A percentile compares a stretch with the other conserved stretches of the same genome.
Conservation (phyloP, 2,797 vertebrate species). For the Anabas testudineus region DNA sequence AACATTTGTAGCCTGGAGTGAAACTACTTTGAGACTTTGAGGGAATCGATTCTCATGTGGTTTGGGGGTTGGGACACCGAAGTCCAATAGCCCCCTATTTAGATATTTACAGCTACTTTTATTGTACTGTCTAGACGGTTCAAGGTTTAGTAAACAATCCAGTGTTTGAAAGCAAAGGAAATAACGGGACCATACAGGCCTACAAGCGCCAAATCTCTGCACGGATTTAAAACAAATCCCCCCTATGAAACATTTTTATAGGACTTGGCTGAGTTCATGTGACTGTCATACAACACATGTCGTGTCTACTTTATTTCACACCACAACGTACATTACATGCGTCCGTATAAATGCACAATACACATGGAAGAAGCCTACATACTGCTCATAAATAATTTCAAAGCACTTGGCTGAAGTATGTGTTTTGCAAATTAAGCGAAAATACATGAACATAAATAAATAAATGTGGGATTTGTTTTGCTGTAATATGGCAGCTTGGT, state of each 20-base stretch:
- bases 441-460: slow-evolving; percentile 64
- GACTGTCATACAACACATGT: slow-evolving; percentile 56
- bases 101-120: slow-evolving; percentile 97
- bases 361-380: slow-evolving; percentile 54
- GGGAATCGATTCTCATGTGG: slow-evolving; percentile 83
- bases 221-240: neutral
- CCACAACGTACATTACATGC: slow-evolving; percentile 83
- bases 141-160: slow-evolving; percentile 99
- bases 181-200: slow-evolving; percentile 68
- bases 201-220: slow-evolving; percentile 42
- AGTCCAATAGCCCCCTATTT: slow-evolving; percentile 99
- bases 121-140: slow-evolving; percentile 99
- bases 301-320: slow-evolving; percentile 79
- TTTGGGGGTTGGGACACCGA: slow-evolving; percentile 87
- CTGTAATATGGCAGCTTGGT: slow-evolving; percentile 38
- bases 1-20: slow-evolving; percentile 55
- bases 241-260: neutral
- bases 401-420: slow-evolving; percentile 50
- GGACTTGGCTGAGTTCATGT: slow-evolving; percentile 43
- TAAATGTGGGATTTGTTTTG: slow-evolving; percentile 62
- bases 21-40: slow-evolving; percentile 61
- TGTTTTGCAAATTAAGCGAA: slow-evolving; percentile 58
- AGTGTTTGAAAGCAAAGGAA: slow-evolving; percentile 87
- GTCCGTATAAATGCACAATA: slow-evolving; percentile 78
- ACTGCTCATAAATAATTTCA: slow-evolving; percentile 65